These are phyloP conservation scores for Paedocypris micromegethes DNA, from an alignment of 2,797 vertebrate species.

Conservation along the genomic window DNA sequence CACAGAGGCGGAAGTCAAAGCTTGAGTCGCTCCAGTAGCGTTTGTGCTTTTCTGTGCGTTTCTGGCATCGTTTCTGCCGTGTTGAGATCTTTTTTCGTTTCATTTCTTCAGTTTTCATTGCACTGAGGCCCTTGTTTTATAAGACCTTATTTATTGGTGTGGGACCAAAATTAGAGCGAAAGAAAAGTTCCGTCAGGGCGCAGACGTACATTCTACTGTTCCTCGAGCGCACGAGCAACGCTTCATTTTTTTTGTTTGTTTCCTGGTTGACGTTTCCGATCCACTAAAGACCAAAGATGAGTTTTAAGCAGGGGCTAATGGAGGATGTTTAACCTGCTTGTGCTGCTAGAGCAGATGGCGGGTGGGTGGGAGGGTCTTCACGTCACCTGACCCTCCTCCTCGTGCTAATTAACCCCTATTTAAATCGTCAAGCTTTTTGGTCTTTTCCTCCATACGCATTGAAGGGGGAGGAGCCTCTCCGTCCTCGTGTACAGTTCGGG, in stretches of 20 bases:
- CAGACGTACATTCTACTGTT: conserved; percentile 76
- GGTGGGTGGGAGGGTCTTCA: conserved; percentile 60
- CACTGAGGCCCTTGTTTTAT: conserved; percentile 76
- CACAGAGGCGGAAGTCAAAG: conserved; percentile 75
- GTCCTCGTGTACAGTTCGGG: conserved; percentile 61
- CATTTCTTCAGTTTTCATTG: conserved; percentile 52
- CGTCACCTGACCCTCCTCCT: conserved; percentile 58
- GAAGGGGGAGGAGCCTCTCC: conserved; percentile 74
- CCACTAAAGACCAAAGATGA: conserved; percentile 83
- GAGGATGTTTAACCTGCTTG: conserved; percentile 68
- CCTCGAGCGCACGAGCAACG: conserved; percentile 58
- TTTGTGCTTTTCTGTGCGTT: conserved; percentile 77
- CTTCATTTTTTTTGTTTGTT: conserved; percentile 62
- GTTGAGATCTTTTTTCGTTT: conserved; percentile 60
- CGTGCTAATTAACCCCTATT: conserved; percentile 78
- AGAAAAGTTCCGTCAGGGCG: not conserved
- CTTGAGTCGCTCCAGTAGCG: conserved; percentile 73
- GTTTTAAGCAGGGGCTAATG: conserved; percentile 79
- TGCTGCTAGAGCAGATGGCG: conserved; percentile 72
- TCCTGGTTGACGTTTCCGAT: conserved; percentile 75
- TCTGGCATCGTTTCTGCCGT: conserved; percentile 65
- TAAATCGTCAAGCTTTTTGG: conserved; percentile 74
- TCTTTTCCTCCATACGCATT: conserved; percentile 77
- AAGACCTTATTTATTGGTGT: conserved; percentile 85
- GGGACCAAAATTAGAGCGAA: conserved; percentile 39